A percentile compares a stretch with the other conserved stretches of the same genome.
Evolutionary conservation across 2,113 vertebrate species (phyloP).

Genomic region (Lophotis ruficrista): DNA sequence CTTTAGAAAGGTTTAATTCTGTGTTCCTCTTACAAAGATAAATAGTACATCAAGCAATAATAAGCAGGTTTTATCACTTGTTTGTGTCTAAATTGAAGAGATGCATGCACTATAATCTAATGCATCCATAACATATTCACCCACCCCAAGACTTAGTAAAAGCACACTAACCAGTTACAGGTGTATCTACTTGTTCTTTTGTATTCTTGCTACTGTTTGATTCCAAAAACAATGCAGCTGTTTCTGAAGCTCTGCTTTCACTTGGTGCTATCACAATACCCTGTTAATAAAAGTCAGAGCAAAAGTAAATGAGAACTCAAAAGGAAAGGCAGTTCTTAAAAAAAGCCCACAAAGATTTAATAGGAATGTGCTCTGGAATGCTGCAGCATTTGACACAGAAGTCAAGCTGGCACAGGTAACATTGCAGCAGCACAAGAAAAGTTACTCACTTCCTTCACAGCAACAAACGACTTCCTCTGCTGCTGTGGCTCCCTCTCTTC

Average conservation of each 20-base stretch:
- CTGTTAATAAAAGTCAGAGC: constrained; percentile 60
- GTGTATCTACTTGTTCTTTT: constrained; percentile 48
- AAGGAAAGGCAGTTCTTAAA: not conserved
- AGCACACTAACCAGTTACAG: constrained; percentile 68
- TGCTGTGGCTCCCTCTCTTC: constrained; percentile 83
- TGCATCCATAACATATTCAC: not conserved
- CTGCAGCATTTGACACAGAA: not conserved
- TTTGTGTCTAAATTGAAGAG: not conserved
- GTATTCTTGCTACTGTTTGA: constrained; percentile 50
- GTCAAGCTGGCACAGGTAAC: not conserved
- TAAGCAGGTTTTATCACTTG: not conserved
- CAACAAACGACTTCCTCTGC: constrained; percentile 81
- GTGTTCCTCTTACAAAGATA: not conserved
- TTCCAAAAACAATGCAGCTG: constrained; percentile 55
- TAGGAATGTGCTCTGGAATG: not conserved
- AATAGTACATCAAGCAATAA: not conserved
- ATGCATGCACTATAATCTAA: not conserved
- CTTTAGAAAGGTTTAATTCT: not conserved
- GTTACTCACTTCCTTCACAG: constrained; percentile 88
- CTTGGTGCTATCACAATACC: constrained; percentile 35
- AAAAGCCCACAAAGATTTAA: not conserved
- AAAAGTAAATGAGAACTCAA: constrained; percentile 37
- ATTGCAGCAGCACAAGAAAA: not conserved
- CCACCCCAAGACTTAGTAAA: not conserved
- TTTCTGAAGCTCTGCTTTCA: constrained; percentile 71